These are phyloP conservation scores for Acestrorhynchus altus DNA, from an alignment of 2,797 vertebrate genomes.

Conservation along the genomic window DNA sequence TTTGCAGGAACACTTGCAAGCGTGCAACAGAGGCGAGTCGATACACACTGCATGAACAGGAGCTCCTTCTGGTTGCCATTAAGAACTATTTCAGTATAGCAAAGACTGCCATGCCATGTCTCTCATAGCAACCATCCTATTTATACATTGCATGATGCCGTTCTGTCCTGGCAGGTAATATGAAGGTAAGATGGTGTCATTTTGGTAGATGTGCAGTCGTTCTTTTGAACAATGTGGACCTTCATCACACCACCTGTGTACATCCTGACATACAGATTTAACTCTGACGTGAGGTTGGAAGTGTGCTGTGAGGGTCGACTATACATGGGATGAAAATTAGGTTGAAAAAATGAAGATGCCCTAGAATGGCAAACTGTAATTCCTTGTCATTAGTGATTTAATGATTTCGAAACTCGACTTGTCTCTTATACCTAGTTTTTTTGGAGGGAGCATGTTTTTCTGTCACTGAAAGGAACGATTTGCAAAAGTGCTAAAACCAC, in stretches of 20 bases:
- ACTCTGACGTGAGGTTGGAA: not conserved
- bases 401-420: too few relatives aligned
- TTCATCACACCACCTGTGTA: not conserved
- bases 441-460: too few relatives aligned
- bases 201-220: not conserved
- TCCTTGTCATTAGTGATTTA: too few relatives aligned
- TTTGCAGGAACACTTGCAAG: constrained; percentile 37
- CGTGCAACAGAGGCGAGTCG: constrained; percentile 32
- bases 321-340: not conserved
- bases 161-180: not conserved
- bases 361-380: too few relatives aligned
- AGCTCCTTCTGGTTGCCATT: constrained; percentile 36
- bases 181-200: constrained; percentile 6
- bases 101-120: constrained; percentile 49
- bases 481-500: too few relatives aligned
- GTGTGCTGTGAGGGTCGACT: too few relatives aligned
- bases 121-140: constrained; percentile 61
- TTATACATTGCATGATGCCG: constrained; percentile 46
- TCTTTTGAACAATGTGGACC: not conserved
- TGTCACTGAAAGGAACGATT: too few relatives aligned
- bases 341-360: too few relatives aligned
- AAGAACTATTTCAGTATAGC: constrained; percentile 53
- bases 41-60: constrained; percentile 13
- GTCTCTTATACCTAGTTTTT: too few relatives aligned
- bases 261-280: not conserved